Evolutionary conservation across 2,888 invertebrate species (phyloP).

Genomic region (Pasiphila rectangulata): DNA sequence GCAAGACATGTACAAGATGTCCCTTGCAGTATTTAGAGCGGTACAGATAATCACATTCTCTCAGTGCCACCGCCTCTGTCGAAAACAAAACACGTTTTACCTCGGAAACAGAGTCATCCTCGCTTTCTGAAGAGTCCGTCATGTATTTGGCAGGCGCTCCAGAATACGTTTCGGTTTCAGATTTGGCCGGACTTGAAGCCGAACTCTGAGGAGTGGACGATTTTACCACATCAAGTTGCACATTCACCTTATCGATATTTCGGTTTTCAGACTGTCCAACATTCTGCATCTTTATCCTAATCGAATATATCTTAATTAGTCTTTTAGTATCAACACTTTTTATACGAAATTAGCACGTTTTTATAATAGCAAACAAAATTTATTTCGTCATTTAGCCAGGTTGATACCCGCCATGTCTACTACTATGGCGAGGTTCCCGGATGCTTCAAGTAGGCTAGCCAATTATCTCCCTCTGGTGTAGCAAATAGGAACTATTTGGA

Average conservation of each 20-base stretch:
- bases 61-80: conserved; percentile 77
- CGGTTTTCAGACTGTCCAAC: conserved; percentile 92
- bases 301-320: conserved; percentile 79
- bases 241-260: conserved; percentile 90
- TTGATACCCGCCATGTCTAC: conserved; percentile 90
- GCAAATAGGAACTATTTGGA: conserved; percentile 57
- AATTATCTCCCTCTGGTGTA: conserved; percentile 76
- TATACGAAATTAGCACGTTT: conserved; percentile 78
- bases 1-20: conserved; percentile 83
- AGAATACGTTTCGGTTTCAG: conserved; percentile 92
- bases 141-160: conserved; percentile 93
- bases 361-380: conserved; percentile 80
- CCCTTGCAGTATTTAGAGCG: conserved; percentile 84
- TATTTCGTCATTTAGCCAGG: conserved; percentile 84
- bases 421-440: conserved; percentile 87
- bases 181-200: conserved; percentile 90
- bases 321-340: conserved; percentile 79
- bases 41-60: conserved; percentile 80
- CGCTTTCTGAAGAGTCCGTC: conserved; percentile 96
- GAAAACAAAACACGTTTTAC: conserved; percentile 85
- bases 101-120: conserved; percentile 98
- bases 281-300: conserved; percentile 94
- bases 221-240: conserved; percentile 85
- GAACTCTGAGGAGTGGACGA: conserved; percentile 91
- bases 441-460: conserved; percentile 82